These are phyloP conservation scores for Epinephelus coioides DNA, from an alignment of 2,797 vertebrate genomes.

Conservation along the genomic window DNA sequence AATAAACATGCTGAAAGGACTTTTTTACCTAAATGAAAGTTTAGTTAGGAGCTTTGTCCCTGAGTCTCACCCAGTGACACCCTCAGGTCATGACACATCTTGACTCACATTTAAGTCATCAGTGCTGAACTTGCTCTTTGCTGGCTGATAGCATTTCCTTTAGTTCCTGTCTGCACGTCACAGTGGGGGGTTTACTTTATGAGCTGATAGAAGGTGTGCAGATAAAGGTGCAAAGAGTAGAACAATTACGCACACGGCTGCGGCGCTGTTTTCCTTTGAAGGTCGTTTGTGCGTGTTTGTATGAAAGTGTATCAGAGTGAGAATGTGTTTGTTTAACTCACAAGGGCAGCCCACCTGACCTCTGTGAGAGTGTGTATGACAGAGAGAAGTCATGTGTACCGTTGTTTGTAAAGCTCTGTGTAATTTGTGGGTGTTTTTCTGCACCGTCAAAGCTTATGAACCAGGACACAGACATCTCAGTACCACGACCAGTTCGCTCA, in stretches of 20 bases:
- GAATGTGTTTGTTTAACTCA: constrained; percentile 53
- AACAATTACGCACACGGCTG: constrained; percentile 31
- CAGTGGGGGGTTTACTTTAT: not conserved
- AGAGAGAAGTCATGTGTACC: constrained; percentile 7
- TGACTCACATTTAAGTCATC: constrained; percentile 33
- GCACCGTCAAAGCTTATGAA: not conserved
- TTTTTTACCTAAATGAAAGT: not conserved
- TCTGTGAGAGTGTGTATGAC: not conserved
- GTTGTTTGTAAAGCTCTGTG: not conserved
- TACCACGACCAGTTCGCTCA: not conserved
- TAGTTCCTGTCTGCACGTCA: constrained; percentile 6
- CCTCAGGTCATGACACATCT: not conserved
- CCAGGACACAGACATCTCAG: not conserved
- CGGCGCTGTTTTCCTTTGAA: constrained; percentile 17
- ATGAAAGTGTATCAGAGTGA: constrained; percentile 36
- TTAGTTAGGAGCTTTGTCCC: not conserved
- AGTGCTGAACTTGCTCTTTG: constrained; percentile 24
- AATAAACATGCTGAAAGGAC: not conserved
- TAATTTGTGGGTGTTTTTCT: not conserved
- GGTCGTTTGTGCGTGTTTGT: constrained; percentile 22
- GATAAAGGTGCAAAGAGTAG: constrained; percentile 57
- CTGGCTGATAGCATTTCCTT: not conserved
- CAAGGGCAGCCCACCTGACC: constrained; percentile 36
- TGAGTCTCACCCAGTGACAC: not conserved
- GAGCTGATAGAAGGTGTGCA: constrained; percentile 57